These are phyloP conservation scores for Tetramorium alpestre DNA, from an alignment of 1,140 invertebrate species.

Conservation along the genomic window DNA sequence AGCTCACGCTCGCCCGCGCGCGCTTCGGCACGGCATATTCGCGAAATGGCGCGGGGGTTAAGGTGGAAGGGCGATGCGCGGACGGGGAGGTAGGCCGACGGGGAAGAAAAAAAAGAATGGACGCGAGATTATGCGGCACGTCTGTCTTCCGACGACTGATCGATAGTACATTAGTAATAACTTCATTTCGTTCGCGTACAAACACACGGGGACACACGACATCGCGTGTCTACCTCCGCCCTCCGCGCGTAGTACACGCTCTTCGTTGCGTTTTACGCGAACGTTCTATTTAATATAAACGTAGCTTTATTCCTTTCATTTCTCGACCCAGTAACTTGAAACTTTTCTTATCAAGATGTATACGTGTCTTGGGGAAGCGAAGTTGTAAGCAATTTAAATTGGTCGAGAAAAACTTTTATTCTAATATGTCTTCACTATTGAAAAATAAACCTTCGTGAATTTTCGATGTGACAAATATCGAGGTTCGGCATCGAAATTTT, in stretches of 20 bases:
- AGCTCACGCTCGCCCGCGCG: constrained; percentile 68
- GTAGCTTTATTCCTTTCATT: neutral
- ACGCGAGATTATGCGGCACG: constrained; percentile 36
- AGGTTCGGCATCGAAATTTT: neutral
- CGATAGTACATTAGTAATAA: constrained; percentile 60
- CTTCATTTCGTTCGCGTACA: constrained; percentile 52
- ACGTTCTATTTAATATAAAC: constrained; percentile 53
- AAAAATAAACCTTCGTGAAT: neutral
- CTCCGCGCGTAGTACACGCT: neutral
- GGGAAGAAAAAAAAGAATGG: neutral
- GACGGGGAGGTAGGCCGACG: neutral
- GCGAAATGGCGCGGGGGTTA: constrained; percentile 27
- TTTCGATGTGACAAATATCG: neutral
- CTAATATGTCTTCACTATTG: neutral
- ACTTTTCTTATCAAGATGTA: constrained; percentile 26
- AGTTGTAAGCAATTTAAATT: neutral
- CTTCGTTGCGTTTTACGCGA: neutral
- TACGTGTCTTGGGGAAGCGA: constrained; percentile 6
- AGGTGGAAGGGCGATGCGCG: constrained; percentile 30
- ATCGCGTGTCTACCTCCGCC: constrained; percentile 36
- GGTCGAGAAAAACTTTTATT: neutral
- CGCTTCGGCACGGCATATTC: constrained; percentile 30
- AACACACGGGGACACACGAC: constrained; percentile 46
- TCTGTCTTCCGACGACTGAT: constrained; percentile 50
- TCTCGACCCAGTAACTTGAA: constrained; percentile 20